phyloP scores from a whole-genome alignment of 2,797 vertebrate species.

The Ciconia nigra region DNA sequence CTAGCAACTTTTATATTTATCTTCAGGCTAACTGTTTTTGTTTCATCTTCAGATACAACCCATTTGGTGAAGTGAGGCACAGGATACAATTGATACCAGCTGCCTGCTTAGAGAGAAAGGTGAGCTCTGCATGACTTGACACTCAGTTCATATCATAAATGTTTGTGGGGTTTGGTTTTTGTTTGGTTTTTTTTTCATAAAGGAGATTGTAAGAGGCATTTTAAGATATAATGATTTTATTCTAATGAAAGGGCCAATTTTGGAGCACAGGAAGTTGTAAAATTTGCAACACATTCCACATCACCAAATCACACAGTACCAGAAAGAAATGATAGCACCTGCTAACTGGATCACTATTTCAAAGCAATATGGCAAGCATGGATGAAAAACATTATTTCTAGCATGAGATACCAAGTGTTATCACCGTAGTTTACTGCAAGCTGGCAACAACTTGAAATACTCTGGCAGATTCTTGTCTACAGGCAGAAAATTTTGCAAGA shows the following conservation, averaged over 20 bases:
- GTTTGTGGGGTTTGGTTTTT: not conserved
- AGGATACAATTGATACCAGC: not conserved
- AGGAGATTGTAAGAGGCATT: not conserved
- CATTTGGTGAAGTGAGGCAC: not conserved
- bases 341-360: not conserved
- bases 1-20: not conserved
- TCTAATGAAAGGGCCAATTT: not conserved
- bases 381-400: not conserved
- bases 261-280: not conserved
- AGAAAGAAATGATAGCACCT: not conserved
- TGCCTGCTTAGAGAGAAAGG: not conserved
- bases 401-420: not conserved
- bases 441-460: not conserved
- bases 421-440: not conserved
- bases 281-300: not conserved
- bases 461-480: not conserved
- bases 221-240: not conserved
- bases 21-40: not conserved
- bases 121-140: not conserved
- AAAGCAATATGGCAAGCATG: not conserved
- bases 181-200: not conserved
- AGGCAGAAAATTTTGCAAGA: constrained; percentile 2
- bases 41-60: not conserved
- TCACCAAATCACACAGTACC: not conserved
- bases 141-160: not conserved